Percentiles rank a stretch among this genome's conserved stretches.
Conservation (phyloP, 2,888 invertebrate genomes). For the Agrotis ipsilon region DNA sequence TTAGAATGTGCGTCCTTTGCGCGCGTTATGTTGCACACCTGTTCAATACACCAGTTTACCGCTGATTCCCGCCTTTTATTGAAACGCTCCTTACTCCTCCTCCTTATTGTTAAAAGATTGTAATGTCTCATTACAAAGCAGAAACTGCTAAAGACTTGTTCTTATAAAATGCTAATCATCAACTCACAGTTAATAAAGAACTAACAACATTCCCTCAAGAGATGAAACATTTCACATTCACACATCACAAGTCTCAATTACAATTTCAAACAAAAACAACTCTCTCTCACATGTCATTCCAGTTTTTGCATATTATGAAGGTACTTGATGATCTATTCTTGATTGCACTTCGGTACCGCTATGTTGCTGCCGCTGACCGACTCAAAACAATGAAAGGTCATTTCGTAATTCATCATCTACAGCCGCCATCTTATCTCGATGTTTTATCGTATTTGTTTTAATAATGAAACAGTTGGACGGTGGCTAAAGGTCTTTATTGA, state of each 20-base stretch:
- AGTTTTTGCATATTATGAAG: slow-evolving; percentile 68
- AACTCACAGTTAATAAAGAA: not conserved
- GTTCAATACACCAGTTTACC: too few species aligned
- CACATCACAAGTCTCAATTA: slow-evolving; percentile 25
- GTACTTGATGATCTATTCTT: slow-evolving; percentile 74
- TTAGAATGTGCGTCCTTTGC: too few species aligned
- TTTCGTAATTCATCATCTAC: slow-evolving; percentile 75
- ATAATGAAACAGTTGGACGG: slow-evolving; percentile 42
- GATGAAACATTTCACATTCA: slow-evolving; percentile 15
- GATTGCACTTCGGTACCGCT: slow-evolving; percentile 71
- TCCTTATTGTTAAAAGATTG: too few species aligned
- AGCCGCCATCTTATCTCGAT: slow-evolving; percentile 72
- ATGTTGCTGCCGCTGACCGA: slow-evolving; percentile 66
- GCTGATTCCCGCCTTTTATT: too few species aligned
- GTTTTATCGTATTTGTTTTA: slow-evolving; percentile 61
- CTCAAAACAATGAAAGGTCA: slow-evolving; percentile 75
- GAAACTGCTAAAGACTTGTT: too few species aligned
- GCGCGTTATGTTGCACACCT: too few species aligned
- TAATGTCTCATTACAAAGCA: too few species aligned
- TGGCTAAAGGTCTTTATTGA: slow-evolving; percentile 40
- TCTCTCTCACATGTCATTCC: slow-evolving; percentile 62
- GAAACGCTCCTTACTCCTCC: too few species aligned
- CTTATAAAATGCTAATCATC: too few species aligned
- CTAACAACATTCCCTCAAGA: not conserved
- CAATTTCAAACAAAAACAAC: slow-evolving; percentile 36